Evolutionary conservation across 2,888 invertebrate species (phyloP).

Genomic region (Callyntrura sp.): DNA sequence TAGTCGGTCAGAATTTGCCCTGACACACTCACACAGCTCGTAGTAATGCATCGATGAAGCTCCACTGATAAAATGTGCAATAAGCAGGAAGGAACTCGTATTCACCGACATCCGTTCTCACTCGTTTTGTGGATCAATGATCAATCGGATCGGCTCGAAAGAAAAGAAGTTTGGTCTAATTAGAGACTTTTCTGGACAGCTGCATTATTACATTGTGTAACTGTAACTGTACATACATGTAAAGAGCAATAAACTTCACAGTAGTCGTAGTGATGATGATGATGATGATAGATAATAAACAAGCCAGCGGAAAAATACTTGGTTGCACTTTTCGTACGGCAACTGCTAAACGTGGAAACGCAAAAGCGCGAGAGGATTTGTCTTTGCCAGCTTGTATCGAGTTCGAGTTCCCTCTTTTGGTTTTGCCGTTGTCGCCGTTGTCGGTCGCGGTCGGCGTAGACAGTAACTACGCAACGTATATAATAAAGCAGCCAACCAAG

Average conservation of each 20-base stretch:
- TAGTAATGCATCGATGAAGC: constrained; percentile 11
- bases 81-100: constrained; percentile 55
- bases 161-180: not conserved
- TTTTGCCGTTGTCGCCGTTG: too few relatives aligned
- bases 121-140: not conserved
- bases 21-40: not conserved
- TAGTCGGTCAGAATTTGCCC: not conserved
- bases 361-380: not conserved
- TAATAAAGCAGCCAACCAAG: too few relatives aligned
- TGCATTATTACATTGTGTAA: not conserved
- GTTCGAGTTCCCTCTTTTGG: not conserved
- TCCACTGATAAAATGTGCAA: constrained; percentile 21
- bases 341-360: too few relatives aligned
- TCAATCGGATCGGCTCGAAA: constrained; percentile 17
- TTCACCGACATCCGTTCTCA: not conserved
- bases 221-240: too few relatives aligned
- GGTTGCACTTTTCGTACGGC: too few relatives aligned
- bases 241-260: too few relatives aligned
- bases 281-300: too few relatives aligned
- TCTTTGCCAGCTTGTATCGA: not conserved
- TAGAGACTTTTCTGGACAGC: not conserved
- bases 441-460: too few relatives aligned
- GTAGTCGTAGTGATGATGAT: too few relatives aligned
- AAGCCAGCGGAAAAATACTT: too few relatives aligned
- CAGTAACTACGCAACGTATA: not conserved